phyloP scores from a whole-genome alignment of 2,797 vertebrate genomes.

The Acanthornis magna region DNA sequence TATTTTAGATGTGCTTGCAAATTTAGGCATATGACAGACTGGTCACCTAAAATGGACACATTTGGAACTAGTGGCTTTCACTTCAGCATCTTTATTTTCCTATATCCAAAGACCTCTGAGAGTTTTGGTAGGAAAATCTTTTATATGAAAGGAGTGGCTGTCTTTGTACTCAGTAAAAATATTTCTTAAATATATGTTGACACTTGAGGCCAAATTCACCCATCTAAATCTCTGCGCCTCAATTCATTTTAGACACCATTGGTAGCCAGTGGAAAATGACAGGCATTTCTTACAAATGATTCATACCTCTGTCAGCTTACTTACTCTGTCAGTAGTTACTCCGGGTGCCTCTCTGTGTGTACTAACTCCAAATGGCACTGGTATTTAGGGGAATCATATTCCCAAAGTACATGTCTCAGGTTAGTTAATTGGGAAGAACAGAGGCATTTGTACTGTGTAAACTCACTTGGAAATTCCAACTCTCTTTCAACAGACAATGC shows the following conservation, averaged over 20 bases:
- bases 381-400: neutral
- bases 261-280: neutral
- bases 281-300: neutral
- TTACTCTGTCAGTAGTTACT: no score
- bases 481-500: neutral
- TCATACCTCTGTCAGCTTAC: neutral
- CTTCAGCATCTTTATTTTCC: neutral
- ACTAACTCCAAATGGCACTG: neutral
- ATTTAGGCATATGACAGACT: neutral
- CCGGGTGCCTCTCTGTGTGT: fast-evolving
- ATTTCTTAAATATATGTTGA: neutral
- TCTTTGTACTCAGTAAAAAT: neutral
- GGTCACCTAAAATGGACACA: neutral
- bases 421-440: neutral
- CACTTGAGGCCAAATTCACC: neutral
- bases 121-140: neutral
- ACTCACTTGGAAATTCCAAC: neutral
- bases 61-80: neutral
- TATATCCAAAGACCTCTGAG: neutral
- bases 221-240: neutral
- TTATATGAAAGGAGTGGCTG: neutral
- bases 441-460: neutral
- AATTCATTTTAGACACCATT: neutral
- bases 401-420: neutral
- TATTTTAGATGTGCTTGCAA: neutral